These are phyloP conservation scores for Lycaon pictus DNA, from an alignment of 2,113 vertebrate genomes.

Conservation along the genomic window DNA sequence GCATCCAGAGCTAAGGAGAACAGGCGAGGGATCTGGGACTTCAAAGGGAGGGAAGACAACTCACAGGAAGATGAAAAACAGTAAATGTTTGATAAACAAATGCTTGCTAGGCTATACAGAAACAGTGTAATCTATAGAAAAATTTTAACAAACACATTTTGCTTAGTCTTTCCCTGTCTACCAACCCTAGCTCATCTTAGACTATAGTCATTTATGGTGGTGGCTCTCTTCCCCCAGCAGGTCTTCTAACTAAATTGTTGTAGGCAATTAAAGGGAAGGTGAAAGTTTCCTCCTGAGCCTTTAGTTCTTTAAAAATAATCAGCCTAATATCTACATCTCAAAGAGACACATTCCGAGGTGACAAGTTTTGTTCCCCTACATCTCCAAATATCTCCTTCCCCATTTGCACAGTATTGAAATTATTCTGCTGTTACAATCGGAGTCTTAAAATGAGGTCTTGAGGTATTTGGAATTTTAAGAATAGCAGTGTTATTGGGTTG, in stretches of 20 bases:
- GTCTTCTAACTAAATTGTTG: not conserved
- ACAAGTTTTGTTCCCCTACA: not conserved
- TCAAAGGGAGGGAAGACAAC: not conserved
- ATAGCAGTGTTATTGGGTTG: not conserved
- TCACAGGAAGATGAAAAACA: not conserved
- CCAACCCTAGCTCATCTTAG: not conserved
- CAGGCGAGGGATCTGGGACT: not conserved
- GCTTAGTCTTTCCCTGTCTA: not conserved
- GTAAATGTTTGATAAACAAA: not conserved
- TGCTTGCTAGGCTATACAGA: not conserved
- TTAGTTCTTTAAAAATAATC: not conserved
- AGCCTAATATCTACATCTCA: not conserved
- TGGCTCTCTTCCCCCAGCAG: not conserved
- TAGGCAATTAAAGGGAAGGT: not conserved
- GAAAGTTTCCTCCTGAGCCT: not conserved
- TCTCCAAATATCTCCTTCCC: slow-evolving; percentile 2
- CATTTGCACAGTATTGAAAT: not conserved
- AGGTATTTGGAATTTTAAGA: slow-evolving; percentile 42
- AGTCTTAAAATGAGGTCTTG: not conserved
- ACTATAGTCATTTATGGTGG: not conserved
- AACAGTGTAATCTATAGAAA: not conserved
- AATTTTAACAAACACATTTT: not conserved
- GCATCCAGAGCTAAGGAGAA: not conserved
- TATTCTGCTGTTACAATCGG: not conserved
- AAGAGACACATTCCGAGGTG: not conserved